phyloP scores from a whole-genome alignment of 2,797 vertebrate genomes.

The Esox lucius region DNA sequence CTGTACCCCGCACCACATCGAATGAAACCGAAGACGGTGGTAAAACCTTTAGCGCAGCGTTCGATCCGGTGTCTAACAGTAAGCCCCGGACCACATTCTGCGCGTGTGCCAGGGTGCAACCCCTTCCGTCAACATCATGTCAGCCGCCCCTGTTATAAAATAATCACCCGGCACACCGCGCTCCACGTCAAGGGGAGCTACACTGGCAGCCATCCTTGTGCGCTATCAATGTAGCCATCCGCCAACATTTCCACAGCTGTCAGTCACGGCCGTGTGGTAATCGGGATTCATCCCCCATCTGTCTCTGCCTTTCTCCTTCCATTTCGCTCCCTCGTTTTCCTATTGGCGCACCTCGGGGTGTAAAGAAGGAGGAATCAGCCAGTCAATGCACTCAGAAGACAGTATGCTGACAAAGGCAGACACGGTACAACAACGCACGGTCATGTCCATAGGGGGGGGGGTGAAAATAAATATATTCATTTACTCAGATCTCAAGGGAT shows the following conservation, averaged over 20 bases:
- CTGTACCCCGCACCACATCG: neutral
- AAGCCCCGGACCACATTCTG: neutral
- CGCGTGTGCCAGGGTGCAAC: neutral
- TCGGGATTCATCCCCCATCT: neutral
- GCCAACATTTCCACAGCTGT: conserved; percentile 2
- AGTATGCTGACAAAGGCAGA: neutral
- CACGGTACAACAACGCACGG: neutral
- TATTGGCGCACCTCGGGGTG: neutral
- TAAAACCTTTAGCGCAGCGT: neutral
- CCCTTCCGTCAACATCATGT: neutral
- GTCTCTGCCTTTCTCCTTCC: neutral
- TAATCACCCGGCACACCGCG: neutral
- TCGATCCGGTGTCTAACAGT: neutral
- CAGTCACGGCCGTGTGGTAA: neutral
- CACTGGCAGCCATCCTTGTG: neutral
- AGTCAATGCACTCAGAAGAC: neutral
- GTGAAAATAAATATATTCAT: neutral
- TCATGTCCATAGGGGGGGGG: neutral
- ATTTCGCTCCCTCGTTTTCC: neutral
- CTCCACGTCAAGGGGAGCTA: neutral
- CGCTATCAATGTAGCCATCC: neutral
- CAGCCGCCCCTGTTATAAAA: neutral
- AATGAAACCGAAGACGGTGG: neutral
- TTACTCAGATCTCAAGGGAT: neutral
- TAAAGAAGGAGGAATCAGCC: neutral